Conservation (phyloP, 1,140 invertebrate genomes). For the Olivierus martensii region DNA sequence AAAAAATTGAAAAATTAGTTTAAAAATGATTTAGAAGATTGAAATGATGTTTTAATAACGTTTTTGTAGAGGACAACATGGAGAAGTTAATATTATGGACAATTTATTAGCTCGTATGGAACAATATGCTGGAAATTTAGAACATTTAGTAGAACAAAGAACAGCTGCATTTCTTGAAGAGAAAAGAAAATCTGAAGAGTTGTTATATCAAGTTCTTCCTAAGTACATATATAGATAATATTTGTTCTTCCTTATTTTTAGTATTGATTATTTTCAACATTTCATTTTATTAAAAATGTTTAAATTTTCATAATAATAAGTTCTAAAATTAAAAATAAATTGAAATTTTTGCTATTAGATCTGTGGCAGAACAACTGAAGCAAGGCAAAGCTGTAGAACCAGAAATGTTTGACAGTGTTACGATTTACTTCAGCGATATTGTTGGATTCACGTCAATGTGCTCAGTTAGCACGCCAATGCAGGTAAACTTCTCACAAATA, state of each 20-base stretch:
- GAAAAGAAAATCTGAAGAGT: conserved; percentile 62
- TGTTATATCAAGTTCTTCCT: conserved; percentile 61
- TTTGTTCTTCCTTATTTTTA: too few species aligned
- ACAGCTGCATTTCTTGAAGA: conserved; percentile 67
- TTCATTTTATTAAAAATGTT: not conserved
- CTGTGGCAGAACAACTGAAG: conserved; percentile 67
- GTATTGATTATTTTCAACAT: not conserved
- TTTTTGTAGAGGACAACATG: conserved; percentile 12
- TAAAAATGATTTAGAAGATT: too few species aligned
- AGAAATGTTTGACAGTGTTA: conserved; percentile 71
- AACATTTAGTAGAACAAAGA: conserved; percentile 69
- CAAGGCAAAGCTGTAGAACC: conserved; percentile 66
- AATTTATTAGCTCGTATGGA: conserved; percentile 68
- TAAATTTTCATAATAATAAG: too few species aligned
- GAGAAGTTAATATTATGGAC: conserved; percentile 36
- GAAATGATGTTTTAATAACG: not conserved
- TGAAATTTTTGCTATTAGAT: conserved; percentile 34
- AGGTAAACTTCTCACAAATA: too few species aligned
- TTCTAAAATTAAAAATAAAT: too few species aligned
- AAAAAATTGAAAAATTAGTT: too few species aligned
- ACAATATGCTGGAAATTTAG: conserved; percentile 73
- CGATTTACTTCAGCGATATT: conserved; percentile 84
- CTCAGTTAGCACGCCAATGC: conserved; percentile 68
- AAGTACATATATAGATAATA: conserved; percentile 30
- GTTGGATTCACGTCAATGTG: conserved; percentile 79